These are phyloP conservation scores for Drosophila conformis DNA, from an alignment of 2,888 invertebrate genomes.

Conservation along the genomic window DNA sequence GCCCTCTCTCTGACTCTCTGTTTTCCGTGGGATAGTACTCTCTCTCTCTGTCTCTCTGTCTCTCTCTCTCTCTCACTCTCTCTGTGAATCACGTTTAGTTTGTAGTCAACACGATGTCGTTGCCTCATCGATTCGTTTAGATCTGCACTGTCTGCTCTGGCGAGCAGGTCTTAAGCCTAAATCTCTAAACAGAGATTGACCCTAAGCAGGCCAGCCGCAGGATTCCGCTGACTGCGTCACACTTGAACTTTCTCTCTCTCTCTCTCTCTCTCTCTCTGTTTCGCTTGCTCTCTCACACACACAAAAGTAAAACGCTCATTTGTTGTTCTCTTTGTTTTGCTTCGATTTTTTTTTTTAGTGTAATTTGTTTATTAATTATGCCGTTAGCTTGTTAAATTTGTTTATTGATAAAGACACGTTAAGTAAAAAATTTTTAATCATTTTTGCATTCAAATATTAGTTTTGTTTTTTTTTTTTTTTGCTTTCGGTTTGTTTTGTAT, in stretches of 20 bases:
- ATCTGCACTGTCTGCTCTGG: too few relatives aligned
- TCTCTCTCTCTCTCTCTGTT: not conserved
- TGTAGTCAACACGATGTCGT: too few relatives aligned
- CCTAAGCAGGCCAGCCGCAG: too few relatives aligned
- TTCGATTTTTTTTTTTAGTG: slow-evolving; percentile 43
- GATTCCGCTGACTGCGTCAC: slow-evolving; percentile 13
- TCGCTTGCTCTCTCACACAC: not conserved
- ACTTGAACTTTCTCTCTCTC: not conserved
- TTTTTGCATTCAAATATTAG: slow-evolving; percentile 68
- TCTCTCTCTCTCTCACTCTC: not conserved
- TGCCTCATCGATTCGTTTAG: too few relatives aligned
- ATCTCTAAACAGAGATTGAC: too few relatives aligned
- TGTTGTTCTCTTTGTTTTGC: slow-evolving; percentile 44
- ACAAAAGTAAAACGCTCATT: slow-evolving; percentile 51
- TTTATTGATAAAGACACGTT: slow-evolving; percentile 80
- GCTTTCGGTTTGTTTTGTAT: slow-evolving; percentile 51
- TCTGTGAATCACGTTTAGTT: not conserved
- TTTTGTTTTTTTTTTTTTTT: slow-evolving; percentile 32
- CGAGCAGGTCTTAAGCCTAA: too few relatives aligned
- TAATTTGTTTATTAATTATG: slow-evolving; percentile 72
- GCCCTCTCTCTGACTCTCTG: slow-evolving; percentile 8
- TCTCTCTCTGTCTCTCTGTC: not conserved
- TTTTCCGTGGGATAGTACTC: not conserved
- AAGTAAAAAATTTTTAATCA: slow-evolving; percentile 70
- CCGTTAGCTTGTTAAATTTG: slow-evolving; percentile 58